These are phyloP conservation scores for Clarias batrachus DNA, from an alignment of 2,113 vertebrate species.

Conservation along the genomic window DNA sequence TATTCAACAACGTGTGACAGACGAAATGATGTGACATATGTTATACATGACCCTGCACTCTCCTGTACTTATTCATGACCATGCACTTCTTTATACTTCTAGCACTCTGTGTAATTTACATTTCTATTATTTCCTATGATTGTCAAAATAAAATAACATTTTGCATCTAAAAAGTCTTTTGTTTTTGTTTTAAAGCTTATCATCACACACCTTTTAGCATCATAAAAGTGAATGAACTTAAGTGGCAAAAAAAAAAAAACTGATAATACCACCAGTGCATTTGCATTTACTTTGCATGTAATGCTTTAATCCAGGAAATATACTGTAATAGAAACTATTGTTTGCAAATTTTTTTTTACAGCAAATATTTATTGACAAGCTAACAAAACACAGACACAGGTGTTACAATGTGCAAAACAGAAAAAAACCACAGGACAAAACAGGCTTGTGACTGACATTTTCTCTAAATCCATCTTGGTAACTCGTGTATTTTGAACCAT, in stretches of 20 bases:
- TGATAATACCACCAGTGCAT: not conserved
- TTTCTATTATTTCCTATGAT: not conserved
- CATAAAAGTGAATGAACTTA: not conserved
- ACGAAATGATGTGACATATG: not conserved
- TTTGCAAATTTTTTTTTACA: conserved; percentile 4
- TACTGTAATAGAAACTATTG: not conserved
- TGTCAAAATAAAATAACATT: not conserved
- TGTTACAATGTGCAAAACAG: conserved; percentile 57
- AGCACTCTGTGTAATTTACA: not conserved
- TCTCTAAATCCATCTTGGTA: conserved; percentile 5
- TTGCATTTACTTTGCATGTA: not conserved
- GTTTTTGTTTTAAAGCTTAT: not conserved
- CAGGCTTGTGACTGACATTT: conserved; percentile 31
- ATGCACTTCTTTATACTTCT: not conserved
- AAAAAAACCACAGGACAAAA: conserved; percentile 33
- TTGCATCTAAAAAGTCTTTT: not conserved
- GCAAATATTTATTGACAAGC: conserved; percentile 66
- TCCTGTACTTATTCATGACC: not conserved
- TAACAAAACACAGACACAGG: conserved; percentile 57
- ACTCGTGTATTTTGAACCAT: conserved; percentile 5
- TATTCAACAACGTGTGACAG: not conserved
- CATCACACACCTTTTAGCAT: not conserved
- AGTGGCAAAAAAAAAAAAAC: not conserved
- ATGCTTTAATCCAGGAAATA: not conserved
- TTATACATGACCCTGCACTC: not conserved